Conservation (phyloP, 2,797 vertebrate species). For the Pantherophis vulpinus region DNA sequence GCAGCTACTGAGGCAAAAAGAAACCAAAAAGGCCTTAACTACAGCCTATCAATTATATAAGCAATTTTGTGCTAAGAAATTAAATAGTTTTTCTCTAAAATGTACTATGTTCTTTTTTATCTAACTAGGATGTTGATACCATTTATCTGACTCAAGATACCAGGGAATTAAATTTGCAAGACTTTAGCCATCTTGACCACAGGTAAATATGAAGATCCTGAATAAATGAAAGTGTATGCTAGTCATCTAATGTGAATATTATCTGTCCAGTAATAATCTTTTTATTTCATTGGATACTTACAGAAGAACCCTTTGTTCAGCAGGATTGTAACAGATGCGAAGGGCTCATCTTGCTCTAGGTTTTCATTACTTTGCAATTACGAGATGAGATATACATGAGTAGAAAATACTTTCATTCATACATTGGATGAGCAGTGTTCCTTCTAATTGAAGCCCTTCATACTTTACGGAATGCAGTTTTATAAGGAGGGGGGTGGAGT, state of each 20-base stretch:
- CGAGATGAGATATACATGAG: background rate
- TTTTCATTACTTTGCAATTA: background rate
- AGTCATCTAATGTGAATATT: background rate
- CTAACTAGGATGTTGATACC: constrained; percentile 89
- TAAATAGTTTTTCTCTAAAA: constrained; percentile 20
- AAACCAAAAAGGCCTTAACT: background rate
- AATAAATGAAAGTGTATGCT: background rate
- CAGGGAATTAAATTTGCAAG: constrained; percentile 91
- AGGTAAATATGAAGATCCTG: constrained; percentile 72
- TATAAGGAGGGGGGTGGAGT: background rate
- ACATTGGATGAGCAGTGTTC: background rate
- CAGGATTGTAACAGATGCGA: background rate
- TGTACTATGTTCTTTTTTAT: constrained; percentile 37
- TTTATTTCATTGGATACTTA: background rate
- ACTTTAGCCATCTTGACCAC: constrained; percentile 97
- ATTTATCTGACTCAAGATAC: constrained; percentile 98
- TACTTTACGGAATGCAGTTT: background rate
- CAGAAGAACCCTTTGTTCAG: background rate
- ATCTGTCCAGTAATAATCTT: background rate
- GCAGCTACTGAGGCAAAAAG: background rate
- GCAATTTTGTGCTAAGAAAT: background rate
- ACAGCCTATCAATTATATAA: background rate
- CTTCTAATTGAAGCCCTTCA: background rate
- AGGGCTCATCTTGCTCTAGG: background rate
- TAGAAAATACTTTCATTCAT: background rate